phyloP scores from a whole-genome alignment of 2,888 invertebrate genomes.

The Synanthedon myopaeformis region DNA sequence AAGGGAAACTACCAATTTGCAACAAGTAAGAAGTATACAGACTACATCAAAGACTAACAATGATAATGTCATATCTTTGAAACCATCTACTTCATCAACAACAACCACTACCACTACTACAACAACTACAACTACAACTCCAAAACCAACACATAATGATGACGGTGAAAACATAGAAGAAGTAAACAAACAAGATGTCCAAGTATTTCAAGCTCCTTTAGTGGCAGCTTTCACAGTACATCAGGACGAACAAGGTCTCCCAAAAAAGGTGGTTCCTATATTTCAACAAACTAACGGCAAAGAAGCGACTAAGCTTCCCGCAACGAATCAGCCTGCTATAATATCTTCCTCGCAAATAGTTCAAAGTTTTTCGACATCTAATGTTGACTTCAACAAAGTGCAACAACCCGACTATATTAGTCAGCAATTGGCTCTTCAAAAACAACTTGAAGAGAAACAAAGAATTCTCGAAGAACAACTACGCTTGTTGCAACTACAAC shows the following conservation, averaged over 20 bases:
- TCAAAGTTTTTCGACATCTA: conserved; percentile 13
- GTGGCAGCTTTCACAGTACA: conserved; percentile 89
- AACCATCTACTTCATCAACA: conserved; percentile 14
- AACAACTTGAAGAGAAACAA: conserved; percentile 75
- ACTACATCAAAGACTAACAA: conserved; percentile 26
- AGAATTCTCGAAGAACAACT: conserved; percentile 78
- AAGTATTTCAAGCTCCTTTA: conserved; percentile 84
- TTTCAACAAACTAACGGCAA: conserved; percentile 58
- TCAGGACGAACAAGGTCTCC: conserved; percentile 82
- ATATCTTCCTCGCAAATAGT: conserved; percentile 19
- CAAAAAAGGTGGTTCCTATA: conserved; percentile 82
- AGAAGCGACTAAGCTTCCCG: conserved; percentile 16
- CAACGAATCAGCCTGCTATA: conserved; percentile 19
- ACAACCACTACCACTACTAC: conserved; percentile 54
- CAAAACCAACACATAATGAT: conserved; percentile 76
- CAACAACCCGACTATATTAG: conserved; percentile 36
- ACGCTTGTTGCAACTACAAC: conserved; percentile 73
- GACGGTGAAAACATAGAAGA: conserved; percentile 77
- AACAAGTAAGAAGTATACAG: conserved; percentile 53
- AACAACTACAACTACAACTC: conserved; percentile 72
- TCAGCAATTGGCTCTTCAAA: conserved; percentile 50
- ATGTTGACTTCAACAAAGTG: conserved; percentile 18
- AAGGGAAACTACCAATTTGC: conserved; percentile 40
- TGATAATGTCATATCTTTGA: conserved; percentile 22
- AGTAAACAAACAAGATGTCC: conserved; percentile 77